Evolutionary conservation across 2,888 invertebrate species (phyloP), one percentile per base, ranked within the genome.

Genomic region (Byasa hedistus): DNA sequence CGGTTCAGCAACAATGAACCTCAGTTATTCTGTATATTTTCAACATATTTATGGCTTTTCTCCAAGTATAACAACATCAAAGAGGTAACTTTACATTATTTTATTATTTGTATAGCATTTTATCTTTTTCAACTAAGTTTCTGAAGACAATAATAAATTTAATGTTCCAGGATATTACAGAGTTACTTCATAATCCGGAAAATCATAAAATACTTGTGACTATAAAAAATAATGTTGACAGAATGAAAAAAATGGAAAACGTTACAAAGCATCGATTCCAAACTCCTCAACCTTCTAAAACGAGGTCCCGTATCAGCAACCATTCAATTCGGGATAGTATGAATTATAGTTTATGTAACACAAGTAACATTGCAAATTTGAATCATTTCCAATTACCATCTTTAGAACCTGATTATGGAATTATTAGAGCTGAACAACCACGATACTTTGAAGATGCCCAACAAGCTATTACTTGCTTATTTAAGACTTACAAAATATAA

Each of bases 41-140:
- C 94, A 61, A 95, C 95, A 0, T 90, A 95, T 44, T 80, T 95
- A 54, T 95, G 95, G 95, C 83, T 95, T 17, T 94, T 95, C 78
- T 86, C 92, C 0, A 93, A 93, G 74, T 92, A 92, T 65, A 85
- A 91, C 15, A 75, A 78, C 61, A 83, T 92, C 62, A 89, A 82
- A 75, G 75, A 86, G 83, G 89, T 89, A 67, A 59, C 5, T 1
- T n/a, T 19, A 44, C 21, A 15, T 59, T 27, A 8, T 61, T 52
- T 52, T 44, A 17, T 4, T 15, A 15, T 0, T 10, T 44, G 4
- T 19, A 4, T 19, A 15, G 10, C 5, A 10, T 7, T 36, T 36
- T 36, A 7, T 36, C 32, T n/a, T 36, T 36, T 7, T 36, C 32
- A 10, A 32, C 32, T 32, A 32, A 32, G 10, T 32, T 32, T 32